Conservation (phyloP, 2,888 invertebrate genomes). For the Melipona bicolor region DNA sequence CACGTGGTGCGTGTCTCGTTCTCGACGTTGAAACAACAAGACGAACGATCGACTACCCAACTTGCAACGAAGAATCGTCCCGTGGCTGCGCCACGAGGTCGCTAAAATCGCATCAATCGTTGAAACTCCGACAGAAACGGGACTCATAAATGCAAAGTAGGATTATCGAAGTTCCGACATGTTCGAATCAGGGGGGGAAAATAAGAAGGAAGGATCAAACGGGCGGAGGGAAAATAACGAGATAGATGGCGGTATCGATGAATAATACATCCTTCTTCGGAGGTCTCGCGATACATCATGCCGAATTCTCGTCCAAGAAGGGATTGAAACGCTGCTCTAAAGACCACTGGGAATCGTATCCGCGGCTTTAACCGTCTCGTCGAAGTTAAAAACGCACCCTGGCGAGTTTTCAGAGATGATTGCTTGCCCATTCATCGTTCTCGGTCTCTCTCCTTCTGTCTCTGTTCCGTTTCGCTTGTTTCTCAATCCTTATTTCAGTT, state of each 20-base stretch:
- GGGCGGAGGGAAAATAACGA: conserved; percentile 24
- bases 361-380: conserved; percentile 33
- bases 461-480: background rate
- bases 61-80: background rate
- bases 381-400: background rate
- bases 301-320: conserved; percentile 67
- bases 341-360: conserved; percentile 59
- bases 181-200: background rate
- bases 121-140: background rate
- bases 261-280: conserved; percentile 81
- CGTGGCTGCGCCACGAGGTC: background rate
- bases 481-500: background rate
- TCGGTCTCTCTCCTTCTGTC: background rate
- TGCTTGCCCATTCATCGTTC: background rate
- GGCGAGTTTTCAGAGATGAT: conserved; percentile 4
- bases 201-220: background rate
- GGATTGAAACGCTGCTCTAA: conserved; percentile 68
- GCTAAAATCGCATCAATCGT: conserved; percentile 9
- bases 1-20: no score
- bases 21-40: background rate
- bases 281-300: conserved; percentile 77
- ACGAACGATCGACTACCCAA: background rate
- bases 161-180: conserved; percentile 15
- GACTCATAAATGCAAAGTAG: conserved; percentile 36
- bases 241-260: conserved; percentile 69